These are phyloP conservation scores for Noctua comes DNA, from an alignment of 2,888 invertebrate species.

Conservation along the genomic window DNA sequence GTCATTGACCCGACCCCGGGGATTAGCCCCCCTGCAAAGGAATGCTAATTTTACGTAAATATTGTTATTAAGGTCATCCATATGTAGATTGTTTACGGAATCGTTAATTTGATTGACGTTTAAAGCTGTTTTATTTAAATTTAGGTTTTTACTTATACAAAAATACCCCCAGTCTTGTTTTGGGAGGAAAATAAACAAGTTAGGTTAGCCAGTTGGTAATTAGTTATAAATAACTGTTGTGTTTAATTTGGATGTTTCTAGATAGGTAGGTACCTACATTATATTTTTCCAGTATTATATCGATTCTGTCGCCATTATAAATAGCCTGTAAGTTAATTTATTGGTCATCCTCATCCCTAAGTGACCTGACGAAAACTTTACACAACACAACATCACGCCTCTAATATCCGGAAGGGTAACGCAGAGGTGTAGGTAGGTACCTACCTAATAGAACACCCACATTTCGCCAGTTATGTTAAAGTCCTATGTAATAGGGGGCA, in stretches of 20 bases:
- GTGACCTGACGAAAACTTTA: background rate
- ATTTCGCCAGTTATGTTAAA: background rate
- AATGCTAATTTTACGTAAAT: slow-evolving; percentile 42
- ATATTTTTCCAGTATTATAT: background rate
- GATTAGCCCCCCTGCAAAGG: slow-evolving; percentile 57
- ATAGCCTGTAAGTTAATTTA: background rate
- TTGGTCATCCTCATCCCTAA: background rate
- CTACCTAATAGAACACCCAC: background rate
- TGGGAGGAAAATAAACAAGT: background rate
- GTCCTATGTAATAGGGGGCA: background rate
- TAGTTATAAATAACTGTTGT: background rate
- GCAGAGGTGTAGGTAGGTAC: background rate
- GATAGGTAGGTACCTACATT: no score
- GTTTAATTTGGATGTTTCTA: background rate
- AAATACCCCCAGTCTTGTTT: slow-evolving; percentile 12
- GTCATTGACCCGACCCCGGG: slow-evolving; percentile 51
- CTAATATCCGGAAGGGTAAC: background rate
- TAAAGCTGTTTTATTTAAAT: background rate
- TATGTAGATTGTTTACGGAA: slow-evolving; percentile 27
- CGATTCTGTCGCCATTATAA: background rate
- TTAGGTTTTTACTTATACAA: slow-evolving; percentile 16
- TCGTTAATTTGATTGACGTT: slow-evolving; percentile 18
- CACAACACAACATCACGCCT: background rate
- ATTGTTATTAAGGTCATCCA: slow-evolving; percentile 47
- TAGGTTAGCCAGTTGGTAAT: background rate